Evolutionary conservation across 2,888 invertebrate species (phyloP).

Genomic region (Endotricha flammealis): DNA sequence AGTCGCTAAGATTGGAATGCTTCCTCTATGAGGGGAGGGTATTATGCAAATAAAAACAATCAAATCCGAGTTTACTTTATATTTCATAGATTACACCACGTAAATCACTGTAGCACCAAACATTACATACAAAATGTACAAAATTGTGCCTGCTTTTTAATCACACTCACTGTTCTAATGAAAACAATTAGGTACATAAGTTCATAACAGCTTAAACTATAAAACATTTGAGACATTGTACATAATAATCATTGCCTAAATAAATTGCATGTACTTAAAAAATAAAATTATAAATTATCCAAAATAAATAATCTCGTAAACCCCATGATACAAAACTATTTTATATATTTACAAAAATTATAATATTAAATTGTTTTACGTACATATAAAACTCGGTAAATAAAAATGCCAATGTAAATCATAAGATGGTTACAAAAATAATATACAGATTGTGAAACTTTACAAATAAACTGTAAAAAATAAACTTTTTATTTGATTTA

Average conservation of each 20-base stretch:
- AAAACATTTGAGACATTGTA: conserved; percentile 2
- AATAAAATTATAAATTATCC: conserved; percentile 5
- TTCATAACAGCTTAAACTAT: background rate
- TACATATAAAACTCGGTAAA: no score
- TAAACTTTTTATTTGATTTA: no score
- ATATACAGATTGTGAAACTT: no score
- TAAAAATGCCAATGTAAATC: no score
- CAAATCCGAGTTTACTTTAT: conserved; percentile 28
- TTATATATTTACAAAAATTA: conserved; percentile 27
- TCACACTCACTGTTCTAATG: conserved; percentile 17
- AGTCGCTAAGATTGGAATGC: no score
- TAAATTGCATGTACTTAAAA: background rate
- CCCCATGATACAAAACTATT: conserved; percentile 30
- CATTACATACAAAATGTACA: conserved; percentile 75
- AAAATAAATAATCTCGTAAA: conserved; percentile 32
- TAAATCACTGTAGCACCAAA: conserved; percentile 73
- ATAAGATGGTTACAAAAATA: no score
- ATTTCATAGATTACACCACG: conserved; percentile 61
- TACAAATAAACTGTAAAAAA: no score
- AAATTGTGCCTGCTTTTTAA: conserved; percentile 63
- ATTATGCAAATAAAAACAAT: conserved; percentile 9
- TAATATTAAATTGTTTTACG: no score
- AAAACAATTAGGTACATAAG: background rate
- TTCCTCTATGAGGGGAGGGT: no score
- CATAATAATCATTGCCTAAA: background rate